Evolutionary conservation across 2,797 vertebrate genomes (phyloP).

Genomic region (Sebastes steindachneri): DNA sequence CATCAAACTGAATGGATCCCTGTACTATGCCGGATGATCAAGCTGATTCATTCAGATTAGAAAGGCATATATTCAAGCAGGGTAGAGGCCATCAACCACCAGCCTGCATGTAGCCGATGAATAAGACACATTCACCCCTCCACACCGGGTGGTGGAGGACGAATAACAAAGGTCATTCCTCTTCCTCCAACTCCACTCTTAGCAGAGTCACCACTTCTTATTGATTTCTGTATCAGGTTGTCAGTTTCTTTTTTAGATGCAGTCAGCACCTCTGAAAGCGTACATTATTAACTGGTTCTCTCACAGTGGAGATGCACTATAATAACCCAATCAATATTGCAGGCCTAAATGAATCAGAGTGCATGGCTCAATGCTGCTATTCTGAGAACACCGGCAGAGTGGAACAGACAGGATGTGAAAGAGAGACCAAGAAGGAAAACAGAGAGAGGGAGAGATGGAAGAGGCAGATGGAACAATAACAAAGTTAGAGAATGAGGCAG

Average conservation of each 20-base stretch:
- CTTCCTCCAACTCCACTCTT: constrained; percentile 20
- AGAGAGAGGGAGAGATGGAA: constrained; percentile 17
- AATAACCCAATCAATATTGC: constrained; percentile 80
- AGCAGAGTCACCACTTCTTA: constrained; percentile 41
- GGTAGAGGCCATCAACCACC: constrained; percentile 10
- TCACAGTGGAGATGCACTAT: constrained; percentile 62
- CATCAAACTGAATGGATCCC: constrained; percentile 32
- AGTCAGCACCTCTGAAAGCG: constrained; percentile 51
- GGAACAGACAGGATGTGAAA: constrained; percentile 57
- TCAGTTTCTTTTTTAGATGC: constrained; percentile 25
- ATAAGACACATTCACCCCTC: constrained; percentile 18
- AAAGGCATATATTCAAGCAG: constrained; percentile 2
- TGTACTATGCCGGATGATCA: neutral
- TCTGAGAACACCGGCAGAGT: constrained; percentile 60
- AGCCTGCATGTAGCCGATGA: constrained; percentile 18
- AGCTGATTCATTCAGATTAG: constrained; percentile 22
- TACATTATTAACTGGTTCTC: constrained; percentile 67
- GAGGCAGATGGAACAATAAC: constrained; percentile 61
- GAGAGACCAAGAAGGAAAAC: constrained; percentile 26
- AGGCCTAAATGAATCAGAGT: constrained; percentile 71
- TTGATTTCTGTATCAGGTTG: constrained; percentile 58
- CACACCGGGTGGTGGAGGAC: constrained; percentile 11
- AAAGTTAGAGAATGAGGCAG: constrained; percentile 62
- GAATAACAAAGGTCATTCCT: constrained; percentile 50
- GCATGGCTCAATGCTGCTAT: constrained; percentile 65